A percentile compares a stretch with the other conserved stretches of the same genome.
Conservation (phyloP, 1,140 invertebrate genomes). For the Protaetia brevitarsis region DNA sequence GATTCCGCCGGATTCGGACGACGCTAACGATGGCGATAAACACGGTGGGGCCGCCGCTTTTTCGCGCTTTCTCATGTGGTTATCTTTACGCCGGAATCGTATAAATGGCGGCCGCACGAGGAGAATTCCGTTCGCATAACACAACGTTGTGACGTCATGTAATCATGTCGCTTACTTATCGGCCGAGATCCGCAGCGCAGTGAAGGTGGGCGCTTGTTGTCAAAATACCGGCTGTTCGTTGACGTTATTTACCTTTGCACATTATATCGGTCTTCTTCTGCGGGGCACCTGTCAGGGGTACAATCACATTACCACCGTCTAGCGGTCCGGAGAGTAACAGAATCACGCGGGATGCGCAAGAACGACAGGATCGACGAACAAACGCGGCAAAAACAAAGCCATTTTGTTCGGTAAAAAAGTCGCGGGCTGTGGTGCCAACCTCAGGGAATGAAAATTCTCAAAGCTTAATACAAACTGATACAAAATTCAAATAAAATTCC, state of each 20-base stretch:
- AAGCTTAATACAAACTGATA: neutral
- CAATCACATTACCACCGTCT: slow-evolving; percentile 8
- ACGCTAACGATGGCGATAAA: neutral
- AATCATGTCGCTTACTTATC: slow-evolving; percentile 14
- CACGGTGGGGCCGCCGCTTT: neutral
- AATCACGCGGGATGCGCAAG: too few species aligned
- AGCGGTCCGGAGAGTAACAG: neutral
- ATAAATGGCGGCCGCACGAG: slow-evolving; percentile 35
- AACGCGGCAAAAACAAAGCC: slow-evolving; percentile 7
- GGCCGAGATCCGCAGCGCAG: neutral
- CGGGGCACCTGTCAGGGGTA: neutral
- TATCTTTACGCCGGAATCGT: slow-evolving; percentile 26
- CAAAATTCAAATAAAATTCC: too few species aligned
- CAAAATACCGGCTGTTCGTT: neutral
- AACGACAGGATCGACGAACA: neutral
- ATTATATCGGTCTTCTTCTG: neutral
- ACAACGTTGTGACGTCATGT: slow-evolving; percentile 19
- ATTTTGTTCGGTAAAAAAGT: slow-evolving; percentile 19
- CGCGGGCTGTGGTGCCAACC: slow-evolving; percentile 15
- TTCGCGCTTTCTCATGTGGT: slow-evolving; percentile 31
- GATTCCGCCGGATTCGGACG: too few species aligned
- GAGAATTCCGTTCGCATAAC: slow-evolving; percentile 29
- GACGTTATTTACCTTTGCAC: slow-evolving; percentile 11
- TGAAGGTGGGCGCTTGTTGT: too few species aligned
- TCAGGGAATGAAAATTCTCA: neutral